Percentiles rank a stretch among this genome's conserved stretches.
These are phyloP conservation scores for Automeris io DNA, from an alignment of 2,888 invertebrate species.

Conservation along the genomic window DNA sequence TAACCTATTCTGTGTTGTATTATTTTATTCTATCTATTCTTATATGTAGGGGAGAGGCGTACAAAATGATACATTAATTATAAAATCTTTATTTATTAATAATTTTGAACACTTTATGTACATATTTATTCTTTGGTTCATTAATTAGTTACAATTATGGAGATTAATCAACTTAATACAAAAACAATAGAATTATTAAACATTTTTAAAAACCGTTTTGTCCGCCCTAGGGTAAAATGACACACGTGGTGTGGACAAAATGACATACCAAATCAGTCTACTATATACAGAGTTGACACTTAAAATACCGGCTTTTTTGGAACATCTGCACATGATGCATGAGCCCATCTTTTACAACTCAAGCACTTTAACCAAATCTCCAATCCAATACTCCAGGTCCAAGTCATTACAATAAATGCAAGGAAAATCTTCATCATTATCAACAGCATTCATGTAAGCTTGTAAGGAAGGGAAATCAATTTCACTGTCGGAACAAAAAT, in stretches of 20 bases:
- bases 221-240: slow-evolving; percentile 4
- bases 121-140: slow-evolving; percentile 12
- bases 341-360: slow-evolving; percentile 16
- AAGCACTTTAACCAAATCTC: too few species aligned
- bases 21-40: too few species aligned
- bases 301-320: slow-evolving; percentile 13
- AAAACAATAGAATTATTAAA: slow-evolving; percentile 7
- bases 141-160: slow-evolving; percentile 5
- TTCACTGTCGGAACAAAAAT: too few species aligned
- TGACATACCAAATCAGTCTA: slow-evolving; percentile 6
- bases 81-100: slow-evolving; percentile 11
- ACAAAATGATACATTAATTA: slow-evolving; percentile 9
- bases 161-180: neutral
- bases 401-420: too few species aligned
- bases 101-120: slow-evolving; percentile 10
- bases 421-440: too few species aligned
- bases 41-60: slow-evolving; percentile 1
- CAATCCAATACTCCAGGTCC: too few species aligned
- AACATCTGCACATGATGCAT: slow-evolving; percentile 19
- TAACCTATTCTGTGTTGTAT: too few species aligned
- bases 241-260: slow-evolving; percentile 8
- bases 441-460: too few species aligned
- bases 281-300: slow-evolving; percentile 8
- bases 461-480: too few species aligned
- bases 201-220: slow-evolving; percentile 7